phyloP scores from a whole-genome alignment of 1,140 invertebrate species.

The Lordiphosa clarofinis region DNA sequence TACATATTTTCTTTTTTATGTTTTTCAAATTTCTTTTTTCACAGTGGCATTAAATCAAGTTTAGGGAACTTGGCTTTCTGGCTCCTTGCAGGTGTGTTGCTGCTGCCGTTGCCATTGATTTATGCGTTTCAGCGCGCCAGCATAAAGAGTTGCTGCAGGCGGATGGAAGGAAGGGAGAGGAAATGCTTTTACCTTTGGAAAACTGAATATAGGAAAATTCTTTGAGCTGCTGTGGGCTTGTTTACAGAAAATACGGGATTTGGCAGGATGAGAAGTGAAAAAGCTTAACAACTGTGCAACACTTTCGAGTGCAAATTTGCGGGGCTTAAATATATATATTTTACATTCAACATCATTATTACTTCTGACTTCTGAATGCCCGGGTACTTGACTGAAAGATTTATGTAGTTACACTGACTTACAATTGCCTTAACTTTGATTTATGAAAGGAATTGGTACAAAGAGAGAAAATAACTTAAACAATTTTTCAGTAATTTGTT shows the following conservation, averaged over 20 bases:
- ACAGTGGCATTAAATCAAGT: constrained; percentile 53
- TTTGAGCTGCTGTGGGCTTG: constrained; percentile 34
- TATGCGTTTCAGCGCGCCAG: constrained; percentile 51
- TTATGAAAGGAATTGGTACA: neutral
- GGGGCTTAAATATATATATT: constrained; percentile 24
- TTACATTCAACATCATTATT: constrained; percentile 37
- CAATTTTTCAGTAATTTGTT: constrained; percentile 1
- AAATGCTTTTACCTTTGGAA: constrained; percentile 19
- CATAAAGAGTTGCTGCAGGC: constrained; percentile 35
- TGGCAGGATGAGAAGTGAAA: constrained; percentile 24
- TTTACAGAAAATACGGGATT: constrained; percentile 26
- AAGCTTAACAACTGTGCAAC: constrained; percentile 41
- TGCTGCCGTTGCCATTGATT: constrained; percentile 39
- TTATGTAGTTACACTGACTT: constrained; percentile 5
- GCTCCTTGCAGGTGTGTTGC: constrained; percentile 7
- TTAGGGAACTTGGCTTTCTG: constrained; percentile 50
- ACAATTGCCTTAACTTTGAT: constrained; percentile 6
- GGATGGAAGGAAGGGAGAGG: neutral
- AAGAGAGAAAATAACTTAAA: neutral
- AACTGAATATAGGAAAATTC: constrained; percentile 29
- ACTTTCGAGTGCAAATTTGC: constrained; percentile 52
- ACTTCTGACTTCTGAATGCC: constrained; percentile 31
- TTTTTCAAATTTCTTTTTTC: constrained; percentile 9
- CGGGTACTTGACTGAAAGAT: constrained; percentile 2
- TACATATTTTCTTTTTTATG: constrained; percentile 16